Evolutionary conservation across 2,113 vertebrate species (phyloP), one percentile per base, ranked within the genome.

Genomic region (Oreochromis aureus): DNA sequence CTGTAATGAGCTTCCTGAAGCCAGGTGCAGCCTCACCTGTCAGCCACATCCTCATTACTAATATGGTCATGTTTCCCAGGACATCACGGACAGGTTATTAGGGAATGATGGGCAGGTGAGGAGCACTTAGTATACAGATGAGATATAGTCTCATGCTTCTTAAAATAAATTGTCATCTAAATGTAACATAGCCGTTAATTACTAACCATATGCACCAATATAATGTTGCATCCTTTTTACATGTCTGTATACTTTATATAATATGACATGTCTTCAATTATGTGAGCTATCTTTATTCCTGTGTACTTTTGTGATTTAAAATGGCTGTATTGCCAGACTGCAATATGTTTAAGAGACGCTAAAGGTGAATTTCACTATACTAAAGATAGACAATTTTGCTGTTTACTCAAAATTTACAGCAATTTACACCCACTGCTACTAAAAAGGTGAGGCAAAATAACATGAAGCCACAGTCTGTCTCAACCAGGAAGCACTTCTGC

Each of bases 1-100:
- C 32, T 69, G 59, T 93, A 94, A 95, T 92, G 91, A 94, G 95
- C 89, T 69, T 91, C 83, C 91, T 86, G 86, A 73, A 84, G 81
- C 86, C 87, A 92, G 91, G 92, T 92, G 84, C 80, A 90, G 82
- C 51, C 85, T 94, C 83, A 91, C 93, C 94, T 92, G 94, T 95
- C 95, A 93, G 84, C 86, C 66, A 27, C 51, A 59, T 87, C 79
- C 90, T 94, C 93, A 92, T 95, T 94, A 94, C 82, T 91, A 87
- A 89, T 90, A 55, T 93, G 85, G 85, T 89, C 91, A 82, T 90
- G 87, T 93, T 90, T 83, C 83, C 36, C 55, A 18, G 48, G 84
- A 87, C 82, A 87, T 86, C 58, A 76, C 71, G 89, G 87, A 90
- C 91, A 91, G 91, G 86, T 90, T 94, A 87, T 93, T 95, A 92